Base-by-base conservation (phyloP, 92 coral and sea anemone species). In the Phymanthus crucifer region DNA sequence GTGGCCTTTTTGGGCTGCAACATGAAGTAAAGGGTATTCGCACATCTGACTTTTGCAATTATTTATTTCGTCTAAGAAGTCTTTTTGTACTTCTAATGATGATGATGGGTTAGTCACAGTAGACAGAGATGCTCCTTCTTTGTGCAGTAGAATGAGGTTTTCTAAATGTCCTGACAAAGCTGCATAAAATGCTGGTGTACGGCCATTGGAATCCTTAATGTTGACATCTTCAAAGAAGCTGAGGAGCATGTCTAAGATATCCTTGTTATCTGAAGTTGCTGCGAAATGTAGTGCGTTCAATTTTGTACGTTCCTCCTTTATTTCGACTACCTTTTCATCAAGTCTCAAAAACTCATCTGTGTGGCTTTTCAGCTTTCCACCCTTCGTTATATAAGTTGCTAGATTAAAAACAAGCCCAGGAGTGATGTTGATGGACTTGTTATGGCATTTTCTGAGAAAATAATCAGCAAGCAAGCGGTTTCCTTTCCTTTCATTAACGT, bases 131-230 rank as follows among this genome's bases (percentile, higher is more conserved):
- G 89, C 84, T 7, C 88, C 92, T n/a, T 78, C 82, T 3, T 68
- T 27, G 24, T 85, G 18, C 13, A 93, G 90, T 31, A 71, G 48
- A 10, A 48, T 79, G 1, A 93, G 75, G 71, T 85, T 93, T n/a
- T 83, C 83, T 31, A 58, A 17, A 34, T 74, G 83, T 31, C 94
- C 94, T 26, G 70, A 79, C 50, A 81, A 50, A 1, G 92, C 94
- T 14, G 98, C 89, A 32, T 76, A 58, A 72, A 90, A 90, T 68
- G 84, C 88, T 43, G 98, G 98, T 0, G 98, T 90, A 48, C 87
- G 87, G 0, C 87, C 86, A 29, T 67, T 61, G 3, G 18, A 50
- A 74, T 93, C 98, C 40, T 70, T 73, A 24, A 75, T 43, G 68
- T 93, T 90, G 8, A 88, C 32, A 56, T 54, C 64, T 6, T 76